These are phyloP conservation scores for Sympetrum striolatum DNA, from an alignment of 2,888 invertebrate species.

Conservation along the genomic window DNA sequence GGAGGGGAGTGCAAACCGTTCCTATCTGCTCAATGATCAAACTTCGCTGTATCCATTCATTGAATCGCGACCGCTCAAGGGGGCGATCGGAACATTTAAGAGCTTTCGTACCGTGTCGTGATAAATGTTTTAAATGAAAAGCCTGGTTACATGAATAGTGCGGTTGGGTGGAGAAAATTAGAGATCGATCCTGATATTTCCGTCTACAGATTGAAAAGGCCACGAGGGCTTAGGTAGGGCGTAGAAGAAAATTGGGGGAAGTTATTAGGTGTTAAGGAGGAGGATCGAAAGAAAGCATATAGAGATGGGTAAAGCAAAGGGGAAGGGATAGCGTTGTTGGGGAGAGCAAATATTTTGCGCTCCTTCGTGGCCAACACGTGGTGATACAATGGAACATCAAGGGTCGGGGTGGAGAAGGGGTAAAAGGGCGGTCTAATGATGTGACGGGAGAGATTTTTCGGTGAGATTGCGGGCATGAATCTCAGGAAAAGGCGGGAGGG, in stretches of 20 bases:
- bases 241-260: not conserved
- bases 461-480: not conserved
- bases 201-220: not conserved
- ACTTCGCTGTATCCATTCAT: too few species aligned
- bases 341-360: not conserved
- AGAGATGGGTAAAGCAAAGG: not conserved
- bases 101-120: too few species aligned
- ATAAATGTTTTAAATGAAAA: too few species aligned
- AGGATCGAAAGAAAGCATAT: not conserved
- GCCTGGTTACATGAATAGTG: not conserved
- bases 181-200: not conserved
- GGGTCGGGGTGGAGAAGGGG: not conserved
- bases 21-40: too few species aligned
- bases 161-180: not conserved
- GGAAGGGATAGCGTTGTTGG: not conserved
- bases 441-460: not conserved
- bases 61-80: too few species aligned
- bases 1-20: too few species aligned
- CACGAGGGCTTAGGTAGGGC: not conserved
- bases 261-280: not conserved
- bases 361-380: not conserved
- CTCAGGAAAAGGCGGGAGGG: not conserved
- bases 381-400: not conserved
- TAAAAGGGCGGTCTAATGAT: not conserved
- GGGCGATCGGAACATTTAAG: too few species aligned